A percentile compares a stretch with the other conserved stretches of the same genome.
Conservation (phyloP, 2,888 invertebrate species). For the Uropetala carovei region DNA sequence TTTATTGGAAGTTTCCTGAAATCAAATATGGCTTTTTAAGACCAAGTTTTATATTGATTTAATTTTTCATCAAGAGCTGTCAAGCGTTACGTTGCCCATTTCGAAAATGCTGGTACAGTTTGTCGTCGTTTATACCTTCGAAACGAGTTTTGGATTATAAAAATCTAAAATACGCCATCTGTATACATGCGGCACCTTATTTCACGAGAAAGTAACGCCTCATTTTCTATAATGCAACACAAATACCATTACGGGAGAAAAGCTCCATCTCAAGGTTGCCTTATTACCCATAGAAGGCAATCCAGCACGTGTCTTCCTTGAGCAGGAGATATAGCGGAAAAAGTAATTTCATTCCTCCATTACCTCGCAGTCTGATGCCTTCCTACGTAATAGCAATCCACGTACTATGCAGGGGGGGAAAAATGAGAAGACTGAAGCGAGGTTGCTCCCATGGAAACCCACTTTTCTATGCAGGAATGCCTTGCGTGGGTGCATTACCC, state of each 20-base stretch:
- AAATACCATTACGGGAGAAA: constrained; percentile 21
- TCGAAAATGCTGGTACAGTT: too few relatives aligned
- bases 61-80: too few relatives aligned
- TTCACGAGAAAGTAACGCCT: constrained; percentile 27
- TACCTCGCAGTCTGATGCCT: constrained; percentile 9
- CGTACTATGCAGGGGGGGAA: constrained; percentile 4
- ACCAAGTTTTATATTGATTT: too few relatives aligned
- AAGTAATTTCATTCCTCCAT: constrained; percentile 54
- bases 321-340: constrained; percentile 62
- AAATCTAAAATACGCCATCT: not conserved
- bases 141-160: too few relatives aligned
- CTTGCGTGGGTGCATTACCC: constrained; percentile 42
- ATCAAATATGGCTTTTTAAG: too few relatives aligned
- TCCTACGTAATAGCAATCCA: constrained; percentile 48
- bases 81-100: too few relatives aligned
- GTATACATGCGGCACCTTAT: constrained; percentile 12
- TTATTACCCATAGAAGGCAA: constrained; percentile 54
- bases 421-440: not conserved
- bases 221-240: constrained; percentile 40
- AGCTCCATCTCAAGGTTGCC: constrained; percentile 19
- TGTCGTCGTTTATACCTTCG: too few relatives aligned
- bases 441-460: constrained; percentile 50
- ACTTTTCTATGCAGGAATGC: constrained; percentile 55
- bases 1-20: too few relatives aligned
- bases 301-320: constrained; percentile 55